Evolutionary conservation across 1,140 invertebrate species (phyloP).

Genomic region (Drosophila hydei): DNA sequence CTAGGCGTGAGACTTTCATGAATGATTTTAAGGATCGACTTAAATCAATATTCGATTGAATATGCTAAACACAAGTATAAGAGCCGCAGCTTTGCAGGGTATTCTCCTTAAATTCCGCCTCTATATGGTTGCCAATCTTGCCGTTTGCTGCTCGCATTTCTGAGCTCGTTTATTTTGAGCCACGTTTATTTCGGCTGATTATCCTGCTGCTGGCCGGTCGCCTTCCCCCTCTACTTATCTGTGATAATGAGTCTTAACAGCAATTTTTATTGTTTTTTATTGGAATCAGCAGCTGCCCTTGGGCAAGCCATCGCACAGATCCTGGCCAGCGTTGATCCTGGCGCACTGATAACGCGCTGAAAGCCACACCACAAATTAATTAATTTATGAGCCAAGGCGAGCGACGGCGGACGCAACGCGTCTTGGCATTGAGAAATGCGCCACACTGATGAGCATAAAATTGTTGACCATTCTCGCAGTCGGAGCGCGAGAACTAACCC

Average conservation of each 20-base stretch:
- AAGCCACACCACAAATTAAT: conserved; percentile 82
- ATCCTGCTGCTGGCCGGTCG: conserved; percentile 46
- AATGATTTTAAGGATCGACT: no score
- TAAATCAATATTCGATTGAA: no score
- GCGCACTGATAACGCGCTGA: conserved; percentile 76
- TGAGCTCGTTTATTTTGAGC: conserved; percentile 27
- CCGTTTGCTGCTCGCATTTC: conserved; percentile 16
- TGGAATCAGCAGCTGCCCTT: conserved; percentile 66
- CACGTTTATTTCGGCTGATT: conserved; percentile 52
- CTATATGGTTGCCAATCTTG: conserved; percentile 54
- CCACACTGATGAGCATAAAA: conserved; percentile 75
- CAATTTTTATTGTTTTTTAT: conserved; percentile 64
- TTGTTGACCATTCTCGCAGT: conserved; percentile 47
- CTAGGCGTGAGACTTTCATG: no score
- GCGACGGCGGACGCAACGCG: not conserved
- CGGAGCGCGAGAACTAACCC: conserved; percentile 57
- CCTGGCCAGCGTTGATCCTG: conserved; percentile 29
- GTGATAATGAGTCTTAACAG: conserved; percentile 79
- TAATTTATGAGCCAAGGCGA: conserved; percentile 70
- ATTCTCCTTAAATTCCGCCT: not conserved
- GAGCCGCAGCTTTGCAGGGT: not conserved
- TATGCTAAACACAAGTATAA: not conserved
- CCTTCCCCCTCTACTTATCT: conserved; percentile 12
- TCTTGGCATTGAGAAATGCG: conserved; percentile 69
- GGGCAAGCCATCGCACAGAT: conserved; percentile 42